phyloP scores from a whole-genome alignment of 2,888 invertebrate species.

The Conus canariensis region DNA sequence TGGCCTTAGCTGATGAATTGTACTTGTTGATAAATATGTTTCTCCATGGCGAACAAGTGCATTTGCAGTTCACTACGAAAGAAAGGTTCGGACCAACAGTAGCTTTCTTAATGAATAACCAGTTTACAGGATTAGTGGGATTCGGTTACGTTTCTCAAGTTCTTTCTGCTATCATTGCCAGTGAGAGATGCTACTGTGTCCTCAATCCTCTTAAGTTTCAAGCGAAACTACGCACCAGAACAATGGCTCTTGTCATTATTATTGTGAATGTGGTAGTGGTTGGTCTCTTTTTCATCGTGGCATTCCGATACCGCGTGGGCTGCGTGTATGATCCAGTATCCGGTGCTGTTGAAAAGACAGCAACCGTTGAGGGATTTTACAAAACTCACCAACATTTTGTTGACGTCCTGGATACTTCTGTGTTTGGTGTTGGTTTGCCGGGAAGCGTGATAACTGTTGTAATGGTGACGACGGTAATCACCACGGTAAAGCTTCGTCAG shows the following conservation, averaged over 20 bases:
- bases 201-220: neutral
- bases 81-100: neutral
- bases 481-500: neutral
- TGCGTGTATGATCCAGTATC: neutral
- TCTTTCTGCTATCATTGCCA: conserved; percentile 32
- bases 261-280: neutral
- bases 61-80: neutral
- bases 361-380: neutral
- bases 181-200: conserved; percentile 23
- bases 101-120: neutral
- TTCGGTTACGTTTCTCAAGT: conserved; percentile 8
- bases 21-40: neutral
- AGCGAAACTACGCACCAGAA: neutral
- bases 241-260: neutral
- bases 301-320: neutral
- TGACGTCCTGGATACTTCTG: neutral
- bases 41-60: neutral
- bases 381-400: neutral
- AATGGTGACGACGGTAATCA: neutral
- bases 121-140: neutral
- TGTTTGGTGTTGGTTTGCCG: neutral
- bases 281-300: neutral
- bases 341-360: neutral
- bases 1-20: neutral
- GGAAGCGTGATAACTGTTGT: neutral